Evolutionary conservation across 92 coral and sea anemone species (phyloP), one percentile per base, ranked within the genome.

Genomic region (Porites lobata): DNA sequence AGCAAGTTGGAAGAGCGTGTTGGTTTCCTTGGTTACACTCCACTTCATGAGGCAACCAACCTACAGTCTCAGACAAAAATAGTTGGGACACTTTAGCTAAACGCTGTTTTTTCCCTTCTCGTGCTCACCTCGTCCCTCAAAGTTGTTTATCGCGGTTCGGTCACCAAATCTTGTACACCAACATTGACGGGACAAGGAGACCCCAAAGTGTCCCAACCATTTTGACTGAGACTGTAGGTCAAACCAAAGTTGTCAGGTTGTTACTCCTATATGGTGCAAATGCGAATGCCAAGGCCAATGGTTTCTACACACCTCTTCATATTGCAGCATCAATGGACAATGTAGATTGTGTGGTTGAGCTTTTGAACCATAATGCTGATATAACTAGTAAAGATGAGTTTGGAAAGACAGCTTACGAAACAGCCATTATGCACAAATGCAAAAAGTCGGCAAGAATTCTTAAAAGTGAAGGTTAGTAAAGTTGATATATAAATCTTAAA

Each of bases 11-110:
- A 95, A 62, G 96, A 90, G 65, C 96, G 92, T 21, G 88, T 95
- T 56, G 99, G 99, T 75, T 93, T 95, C 86, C 91, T 95, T 56
- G 99, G 99, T 63, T 95, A 96, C 80, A 96, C 99, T 4, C 99
- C 99, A 10, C 89, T 93, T 11, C 96, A 93, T 75, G 94, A 91
- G 61, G 99, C 99, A 10, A 92, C 96, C 24, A 94, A 92, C 65
- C 85, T 78, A n/a, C n/a, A n/a, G n/a, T n/a, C n/a, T n/a, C n/a
- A n/a, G n/a, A n/a, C n/a, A n/a, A n/a, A n/a, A n/a, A n/a, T n/a
- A n/a, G n/a, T n/a, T n/a, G n/a, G n/a, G n/a, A n/a, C n/a, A n/a
- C n/a, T n/a, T n/a, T n/a, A n/a, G n/a, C n/a, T n/a, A n/a, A n/a
- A n/a, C n/a, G n/a, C n/a, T n/a, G n/a, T n/a, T n/a, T n/a, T n/a